Percentiles rank a stretch among this genome's conserved stretches.
These are phyloP conservation scores for sheep (Ovis aries) DNA, from an alignment of 2,113 vertebrate genomes.

Conservation along the genomic window ARS-UI_Ramb_v3.0 NC_056056.1:151483001-151483500, in stretches of 20 bases:
- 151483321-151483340: neutral
- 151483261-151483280: neutral
- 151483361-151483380: neutral
- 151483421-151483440: neutral
- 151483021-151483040: neutral
- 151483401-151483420: neutral
- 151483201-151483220: neutral
- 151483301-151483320: neutral
- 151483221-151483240: too few species aligned
- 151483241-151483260: too few species aligned
- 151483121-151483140: neutral
- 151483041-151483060: neutral
- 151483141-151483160: neutral
- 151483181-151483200: neutral
- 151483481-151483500: conserved; percentile 27
- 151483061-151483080: neutral
- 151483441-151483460: neutral
- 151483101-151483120: neutral
- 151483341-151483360: neutral
- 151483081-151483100: neutral
- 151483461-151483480: neutral
- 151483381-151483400: neutral
- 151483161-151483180: neutral
- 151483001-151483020: neutral
- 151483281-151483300: neutral